phyloP scores from a whole-genome alignment of 64 coral and sea anemone genomes.

The Actinia tenebrosa region DNA sequence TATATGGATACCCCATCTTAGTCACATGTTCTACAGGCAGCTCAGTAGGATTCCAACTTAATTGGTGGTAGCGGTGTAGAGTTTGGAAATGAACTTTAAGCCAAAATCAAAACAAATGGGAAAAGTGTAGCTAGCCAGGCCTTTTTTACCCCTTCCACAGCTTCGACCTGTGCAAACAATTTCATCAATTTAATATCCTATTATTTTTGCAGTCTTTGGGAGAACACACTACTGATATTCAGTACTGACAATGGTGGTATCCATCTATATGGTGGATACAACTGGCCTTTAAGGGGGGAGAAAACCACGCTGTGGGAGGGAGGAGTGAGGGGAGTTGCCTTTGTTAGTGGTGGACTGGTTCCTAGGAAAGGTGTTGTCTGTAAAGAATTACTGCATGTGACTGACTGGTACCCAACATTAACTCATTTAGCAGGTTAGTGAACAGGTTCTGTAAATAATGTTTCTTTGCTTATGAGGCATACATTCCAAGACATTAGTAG shows the following conservation, averaged over 20 bases:
- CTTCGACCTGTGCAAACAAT: not conserved
- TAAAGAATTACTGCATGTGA: constrained; percentile 46
- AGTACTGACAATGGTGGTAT: constrained; percentile 65
- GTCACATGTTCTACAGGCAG: no score
- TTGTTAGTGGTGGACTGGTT: constrained; percentile 49
- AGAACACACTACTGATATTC: constrained; percentile 41
- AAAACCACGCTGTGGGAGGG: constrained; percentile 61
- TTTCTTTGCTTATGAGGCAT: no score
- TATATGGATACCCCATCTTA: no score
- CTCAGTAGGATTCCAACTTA: no score
- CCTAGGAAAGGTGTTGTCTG: constrained; percentile 32
- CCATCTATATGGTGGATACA: constrained; percentile 34
- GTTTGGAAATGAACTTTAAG: no score
- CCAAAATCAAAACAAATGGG: no score
- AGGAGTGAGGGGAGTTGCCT: constrained; percentile 44
- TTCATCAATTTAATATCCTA: not conserved
- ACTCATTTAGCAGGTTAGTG: constrained; percentile 42
- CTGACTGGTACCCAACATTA: constrained; percentile 61
- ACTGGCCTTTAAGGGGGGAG: constrained; percentile 53
- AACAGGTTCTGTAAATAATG: no score
- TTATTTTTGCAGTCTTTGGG: constrained; percentile 40
- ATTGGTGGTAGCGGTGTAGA: no score
- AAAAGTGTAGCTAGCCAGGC: no score
- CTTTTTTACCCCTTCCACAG: not conserved
- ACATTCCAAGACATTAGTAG: no score